A percentile compares a stretch with the other conserved stretches of the same genome.
These are phyloP conservation scores for Oryctes rhinoceros DNA, from an alignment of 1,140 invertebrate genomes.

Conservation along the genomic window DNA sequence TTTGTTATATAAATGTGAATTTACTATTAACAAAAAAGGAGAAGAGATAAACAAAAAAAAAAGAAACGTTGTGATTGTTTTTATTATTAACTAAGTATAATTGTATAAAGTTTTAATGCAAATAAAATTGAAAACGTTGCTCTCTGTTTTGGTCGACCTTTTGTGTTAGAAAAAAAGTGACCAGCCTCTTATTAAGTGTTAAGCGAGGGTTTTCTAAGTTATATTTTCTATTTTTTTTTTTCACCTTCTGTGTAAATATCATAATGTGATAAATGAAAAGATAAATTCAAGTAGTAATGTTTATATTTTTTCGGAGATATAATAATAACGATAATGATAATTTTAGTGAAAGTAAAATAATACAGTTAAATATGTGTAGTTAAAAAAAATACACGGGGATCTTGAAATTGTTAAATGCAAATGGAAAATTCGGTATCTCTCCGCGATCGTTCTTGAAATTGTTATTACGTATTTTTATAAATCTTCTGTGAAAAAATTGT, in stretches of 20 bases:
- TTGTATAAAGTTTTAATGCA: constrained; percentile 48
- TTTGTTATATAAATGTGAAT: constrained; percentile 34
- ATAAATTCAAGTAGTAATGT: constrained; percentile 26
- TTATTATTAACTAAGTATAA: constrained; percentile 42
- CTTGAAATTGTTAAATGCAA: not conserved
- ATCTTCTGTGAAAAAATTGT: not conserved
- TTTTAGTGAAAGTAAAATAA: constrained; percentile 16
- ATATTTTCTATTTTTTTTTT: constrained; percentile 38
- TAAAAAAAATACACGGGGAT: constrained; percentile 1
- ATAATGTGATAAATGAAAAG: constrained; percentile 54
- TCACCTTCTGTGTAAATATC: constrained; percentile 52
- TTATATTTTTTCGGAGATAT: constrained; percentile 27
- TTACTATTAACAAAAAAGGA: constrained; percentile 11
- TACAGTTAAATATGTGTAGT: constrained; percentile 6
- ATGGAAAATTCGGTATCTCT: not conserved
- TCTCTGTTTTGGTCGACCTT: constrained; percentile 42
- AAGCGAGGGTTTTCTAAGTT: constrained; percentile 39
- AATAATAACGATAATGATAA: constrained; percentile 19
- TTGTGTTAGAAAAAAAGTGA: not conserved
- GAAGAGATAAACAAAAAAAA: constrained; percentile 23
- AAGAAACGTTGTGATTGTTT: constrained; percentile 38
- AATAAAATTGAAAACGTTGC: constrained; percentile 42
- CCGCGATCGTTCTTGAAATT: not conserved
- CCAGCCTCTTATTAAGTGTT: constrained; percentile 3
- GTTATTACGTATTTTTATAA: constrained; percentile 24